Conservation (phyloP, 1,140 invertebrate genomes). For the Maconellicoccus hirsutus region DNA sequence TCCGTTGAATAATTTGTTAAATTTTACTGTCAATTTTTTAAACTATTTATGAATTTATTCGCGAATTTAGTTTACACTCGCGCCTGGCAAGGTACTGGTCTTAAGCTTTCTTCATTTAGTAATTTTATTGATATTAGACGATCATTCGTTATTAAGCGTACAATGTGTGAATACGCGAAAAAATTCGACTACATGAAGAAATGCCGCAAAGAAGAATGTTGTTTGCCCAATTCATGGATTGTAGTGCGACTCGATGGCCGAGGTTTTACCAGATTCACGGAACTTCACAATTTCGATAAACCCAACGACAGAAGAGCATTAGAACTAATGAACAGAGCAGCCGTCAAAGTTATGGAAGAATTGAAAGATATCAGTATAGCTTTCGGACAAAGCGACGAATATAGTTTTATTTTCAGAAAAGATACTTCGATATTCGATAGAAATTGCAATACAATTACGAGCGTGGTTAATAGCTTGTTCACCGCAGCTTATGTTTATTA, state of each 20-base stretch:
- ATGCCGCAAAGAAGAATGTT: slow-evolving; percentile 67
- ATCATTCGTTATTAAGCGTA: not conserved
- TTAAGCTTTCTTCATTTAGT: too few species aligned
- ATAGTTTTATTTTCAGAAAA: slow-evolving; percentile 83
- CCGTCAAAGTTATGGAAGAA: slow-evolving; percentile 68
- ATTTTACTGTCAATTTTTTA: too few species aligned
- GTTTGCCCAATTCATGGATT: slow-evolving; percentile 83
- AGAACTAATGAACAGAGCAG: slow-evolving; percentile 76
- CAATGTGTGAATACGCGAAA: not conserved
- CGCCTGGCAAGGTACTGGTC: too few species aligned
- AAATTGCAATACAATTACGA: slow-evolving; percentile 65
- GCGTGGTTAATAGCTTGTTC: slow-evolving; percentile 79
- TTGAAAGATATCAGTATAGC: slow-evolving; percentile 73
- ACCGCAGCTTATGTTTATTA: slow-evolving; percentile 74
- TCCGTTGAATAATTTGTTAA: too few species aligned
- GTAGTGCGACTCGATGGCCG: slow-evolving; percentile 85
- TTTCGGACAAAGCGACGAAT: slow-evolving; percentile 95
- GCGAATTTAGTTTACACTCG: too few species aligned
- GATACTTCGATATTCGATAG: slow-evolving; percentile 64
- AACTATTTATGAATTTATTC: too few species aligned
- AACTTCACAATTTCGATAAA: slow-evolving; percentile 56
- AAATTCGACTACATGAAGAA: slow-evolving; percentile 67
- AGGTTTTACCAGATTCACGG: slow-evolving; percentile 69
- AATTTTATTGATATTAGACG: too few species aligned
- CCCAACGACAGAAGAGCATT: slow-evolving; percentile 81